Base-by-base conservation (phyloP, 1,140 invertebrate species). In the silkworm (Bombyx mori) region DNA sequence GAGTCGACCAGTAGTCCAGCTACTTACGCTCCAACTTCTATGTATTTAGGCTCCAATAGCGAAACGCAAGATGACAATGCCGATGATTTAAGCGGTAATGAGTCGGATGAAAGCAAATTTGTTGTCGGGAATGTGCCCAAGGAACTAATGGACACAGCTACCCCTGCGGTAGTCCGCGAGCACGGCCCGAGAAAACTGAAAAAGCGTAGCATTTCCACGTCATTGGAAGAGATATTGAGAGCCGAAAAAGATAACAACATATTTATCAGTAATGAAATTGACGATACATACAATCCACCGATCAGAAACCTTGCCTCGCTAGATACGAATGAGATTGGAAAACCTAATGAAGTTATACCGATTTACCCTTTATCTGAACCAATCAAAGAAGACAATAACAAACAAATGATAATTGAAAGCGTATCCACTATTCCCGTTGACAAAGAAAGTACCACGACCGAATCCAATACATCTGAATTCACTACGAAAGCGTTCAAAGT, bases 61-160 rank as follows among this genome's bases (percentile, higher is more conserved):
- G 77, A 88, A 10, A 64, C 86, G n/a, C 62, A 69, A 50, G 71
- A 76, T 46, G 75, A 79, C 50, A 65, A 7, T 10, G 77, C 63
- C 45, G 81, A 83, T 47, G 72, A 79, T 58, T 71, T 65, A 46
- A 73, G 62, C 52, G 65, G 71, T 56, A 59, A 56, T 42, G 73
- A 66, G 47, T 62, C 62, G 51, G 71, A 57, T 48, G 75, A 86
- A 42, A 87, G 82, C 66, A 86, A 89, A 68, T 90, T 90, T 71
- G 89, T 90, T 1, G 89, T 90, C n/a, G 90, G 89, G 8, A 90
- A 86, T 69, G 76, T 89, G 50, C 89, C 89, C 9, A 89, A 90
- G 68, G 89, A 90, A 61, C 62, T 89, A 47, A 70, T 81, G 43
- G 86, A 89, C 57, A 81, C 88, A 51, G 87, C 82, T 49, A 91